Evolutionary conservation across 2,888 invertebrate genomes (phyloP).

Genomic region (Boloria selene): DNA sequence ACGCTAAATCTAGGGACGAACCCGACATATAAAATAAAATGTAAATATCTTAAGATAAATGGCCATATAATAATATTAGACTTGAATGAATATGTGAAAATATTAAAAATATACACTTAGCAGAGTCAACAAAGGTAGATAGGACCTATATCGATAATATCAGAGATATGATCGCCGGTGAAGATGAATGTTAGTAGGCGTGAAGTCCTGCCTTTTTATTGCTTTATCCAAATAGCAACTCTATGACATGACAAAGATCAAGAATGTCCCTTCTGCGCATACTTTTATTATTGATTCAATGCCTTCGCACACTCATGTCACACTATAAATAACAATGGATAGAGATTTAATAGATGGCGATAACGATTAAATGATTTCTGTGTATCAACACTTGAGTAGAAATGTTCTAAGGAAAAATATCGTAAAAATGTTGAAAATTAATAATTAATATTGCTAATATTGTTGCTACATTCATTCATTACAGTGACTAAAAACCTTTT

Average conservation of each 20-base stretch:
- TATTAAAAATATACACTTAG: slow-evolving; percentile 1
- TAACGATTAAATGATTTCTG: slow-evolving; percentile 4
- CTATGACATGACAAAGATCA: slow-evolving; percentile 65
- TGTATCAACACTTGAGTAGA: background rate
- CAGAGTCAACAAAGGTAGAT: slow-evolving; percentile 43
- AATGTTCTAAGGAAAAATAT: background rate
- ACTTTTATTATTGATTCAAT: slow-evolving; percentile 39
- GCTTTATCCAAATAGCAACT: slow-evolving; percentile 45
- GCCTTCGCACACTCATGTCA: slow-evolving; percentile 32
- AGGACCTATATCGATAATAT: slow-evolving; percentile 45
- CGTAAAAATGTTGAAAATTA: background rate
- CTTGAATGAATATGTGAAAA: slow-evolving; percentile 10
- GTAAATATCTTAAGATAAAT: too few species aligned
- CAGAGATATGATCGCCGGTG: slow-evolving; percentile 44
- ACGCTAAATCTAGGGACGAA: too few species aligned
- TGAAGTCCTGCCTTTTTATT: slow-evolving; percentile 44
- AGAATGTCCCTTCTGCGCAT: slow-evolving; percentile 58
- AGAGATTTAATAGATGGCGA: slow-evolving; percentile 13
- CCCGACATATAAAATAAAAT: too few species aligned
- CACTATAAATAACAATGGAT: slow-evolving; percentile 32
- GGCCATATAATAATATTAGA: too few species aligned
- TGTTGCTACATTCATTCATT: background rate
- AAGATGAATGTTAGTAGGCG: slow-evolving; percentile 46
- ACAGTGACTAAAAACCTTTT: background rate
- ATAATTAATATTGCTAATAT: too few species aligned